Conservation (phyloP, 2,113 vertebrate genomes). For the Saguinus imperator region DNA sequence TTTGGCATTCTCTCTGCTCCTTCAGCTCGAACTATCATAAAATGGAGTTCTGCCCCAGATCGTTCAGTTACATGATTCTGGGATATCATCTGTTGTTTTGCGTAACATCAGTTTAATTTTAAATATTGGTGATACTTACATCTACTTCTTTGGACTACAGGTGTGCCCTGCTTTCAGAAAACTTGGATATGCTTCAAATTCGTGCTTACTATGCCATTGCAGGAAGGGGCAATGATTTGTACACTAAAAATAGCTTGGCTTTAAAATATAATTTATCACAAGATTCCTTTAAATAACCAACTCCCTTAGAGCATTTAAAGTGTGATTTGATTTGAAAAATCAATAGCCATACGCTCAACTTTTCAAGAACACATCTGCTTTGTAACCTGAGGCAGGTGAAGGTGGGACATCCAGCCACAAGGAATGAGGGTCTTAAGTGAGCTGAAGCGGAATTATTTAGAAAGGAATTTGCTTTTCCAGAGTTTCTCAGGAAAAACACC, state of each 20-base stretch:
- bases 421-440: conserved; percentile 50
- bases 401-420: not conserved
- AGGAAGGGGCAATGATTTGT: not conserved
- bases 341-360: conserved; percentile 18
- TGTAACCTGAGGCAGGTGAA: not conserved
- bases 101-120: not conserved
- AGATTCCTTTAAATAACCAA: conserved; percentile 59
- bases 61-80: not conserved
- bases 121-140: not conserved
- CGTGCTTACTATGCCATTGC: not conserved
- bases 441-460: conserved; percentile 59
- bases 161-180: not conserved
- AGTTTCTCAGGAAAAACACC: conserved; percentile 61
- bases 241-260: conserved; percentile 52
- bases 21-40: not conserved
- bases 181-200: not conserved
- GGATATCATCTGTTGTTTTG: not conserved
- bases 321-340: conserved; percentile 67
- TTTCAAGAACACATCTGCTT: conserved; percentile 48
- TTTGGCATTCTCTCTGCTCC: not conserved
- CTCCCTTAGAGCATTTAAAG: conserved; percentile 47
- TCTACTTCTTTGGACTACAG: not conserved
- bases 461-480: conserved; percentile 56
- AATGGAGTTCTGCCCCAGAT: not conserved
- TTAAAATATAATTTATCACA: conserved; percentile 58